Base-by-base conservation (phyloP, 2,113 vertebrate species). In the Isurus oxyrinchus region DNA sequence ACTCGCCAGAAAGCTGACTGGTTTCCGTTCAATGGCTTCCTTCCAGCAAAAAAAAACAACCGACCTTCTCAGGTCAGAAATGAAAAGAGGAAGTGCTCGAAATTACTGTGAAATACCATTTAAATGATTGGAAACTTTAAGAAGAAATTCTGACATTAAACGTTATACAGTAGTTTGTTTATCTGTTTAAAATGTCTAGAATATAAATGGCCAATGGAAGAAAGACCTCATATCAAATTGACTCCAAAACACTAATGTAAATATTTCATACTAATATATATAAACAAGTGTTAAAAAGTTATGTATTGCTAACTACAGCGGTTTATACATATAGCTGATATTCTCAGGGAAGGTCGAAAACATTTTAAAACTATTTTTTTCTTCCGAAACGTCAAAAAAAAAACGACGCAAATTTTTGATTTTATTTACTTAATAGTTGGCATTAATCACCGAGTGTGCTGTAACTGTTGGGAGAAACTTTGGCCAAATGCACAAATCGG, bases 11-110 rank as follows among this genome's bases (percentile, higher is more conserved):
- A 55, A 31, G 94, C 94, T 72, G 63, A 31, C 57, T 72, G 35
- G 67, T 55, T 95, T 95, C 94, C 94, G 66, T 95, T 76, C 94
- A 53, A 95, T 95, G 94, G 94, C 94, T 95, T 95, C 94, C 94
- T 95, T 72, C 66, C 94, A 95, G 4, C 67, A 55, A 53, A 53
- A 93, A 84, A 40, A 53, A 31, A 95, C 67, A 95, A 95, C 94
- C 94, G 66, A 95, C 44, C 63, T 55, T 55, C n/a, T 72, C 67
- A n/a, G 31, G 66, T 95, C 94, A 76, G 31, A 14, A 35, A 27
- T 11, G 25, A 76, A 76, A 94, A 95, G 67, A 95, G 94, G 94
- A 95, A 95, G 67, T 69, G 44, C 66, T 95, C 44, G 69, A 63
- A 40, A n/a, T 8, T 27, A 2, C 0, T 67, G 63, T 35, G 40